A percentile compares a stretch with the other conserved stretches of the same genome.
These are phyloP conservation scores for Myotis lucifugus DNA, from an alignment of 2,113 vertebrate species.

Conservation along the genomic window DNA sequence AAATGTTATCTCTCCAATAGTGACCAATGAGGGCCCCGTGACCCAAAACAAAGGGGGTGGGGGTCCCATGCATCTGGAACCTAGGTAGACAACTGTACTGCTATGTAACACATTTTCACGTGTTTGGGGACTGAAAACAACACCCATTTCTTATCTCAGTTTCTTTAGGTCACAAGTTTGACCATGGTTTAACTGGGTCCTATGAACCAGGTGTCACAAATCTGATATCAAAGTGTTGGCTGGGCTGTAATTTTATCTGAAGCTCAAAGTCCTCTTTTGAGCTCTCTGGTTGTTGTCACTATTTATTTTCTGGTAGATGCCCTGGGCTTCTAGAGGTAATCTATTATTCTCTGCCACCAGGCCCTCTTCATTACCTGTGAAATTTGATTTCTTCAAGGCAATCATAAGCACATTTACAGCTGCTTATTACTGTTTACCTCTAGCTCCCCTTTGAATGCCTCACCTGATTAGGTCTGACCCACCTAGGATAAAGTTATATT, in stretches of 20 bases:
- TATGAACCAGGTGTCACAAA: background rate
- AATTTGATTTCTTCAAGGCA: constrained; percentile 3
- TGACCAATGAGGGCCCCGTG: background rate
- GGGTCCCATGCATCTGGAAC: background rate
- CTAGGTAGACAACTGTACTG: background rate
- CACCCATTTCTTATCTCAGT: background rate
- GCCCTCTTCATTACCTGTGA: background rate
- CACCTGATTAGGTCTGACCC: background rate
- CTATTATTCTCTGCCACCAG: background rate
- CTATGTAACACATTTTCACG: background rate
- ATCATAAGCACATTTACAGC: background rate
- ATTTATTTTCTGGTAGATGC: background rate
- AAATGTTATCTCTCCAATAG: background rate
- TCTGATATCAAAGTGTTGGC: background rate
- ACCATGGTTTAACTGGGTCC: background rate
- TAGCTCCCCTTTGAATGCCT: background rate
- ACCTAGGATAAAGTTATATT: background rate
- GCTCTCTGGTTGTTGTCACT: background rate
- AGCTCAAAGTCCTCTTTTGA: background rate
- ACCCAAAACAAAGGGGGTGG: background rate
- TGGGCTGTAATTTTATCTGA: background rate
- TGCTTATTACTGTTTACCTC: background rate
- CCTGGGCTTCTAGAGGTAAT: background rate
- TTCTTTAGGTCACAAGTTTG: background rate
- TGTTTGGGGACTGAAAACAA: background rate